Base-by-base conservation (phyloP, 2,113 vertebrate genomes). In the Channa argus region DNA sequence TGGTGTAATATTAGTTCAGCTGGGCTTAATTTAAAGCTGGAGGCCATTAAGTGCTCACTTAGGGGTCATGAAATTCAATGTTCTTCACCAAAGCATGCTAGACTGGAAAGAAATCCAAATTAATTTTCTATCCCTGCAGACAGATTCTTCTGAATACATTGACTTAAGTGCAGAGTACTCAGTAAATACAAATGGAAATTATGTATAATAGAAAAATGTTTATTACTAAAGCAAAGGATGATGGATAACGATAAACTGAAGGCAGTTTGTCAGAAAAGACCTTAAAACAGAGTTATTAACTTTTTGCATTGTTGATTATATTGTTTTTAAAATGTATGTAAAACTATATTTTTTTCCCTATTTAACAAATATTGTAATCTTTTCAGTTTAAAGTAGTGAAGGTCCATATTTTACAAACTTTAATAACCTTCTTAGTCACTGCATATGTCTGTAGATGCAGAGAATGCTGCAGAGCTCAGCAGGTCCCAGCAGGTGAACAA, bases 1-100 rank as follows among this genome's bases (percentile, higher is more conserved):
- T 51, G 49, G 45, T 51, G 39, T 24, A 47, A 47, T 4, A 5
- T 65, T 75, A 61, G 58, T 69, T 65, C 63, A 56, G 36, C 49
- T 12, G 14, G 14, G 54, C 54, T 68, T 67, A 24, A 72, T 86
- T 56, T 55, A 43, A 43, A 73, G 68, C 4, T 0, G 43, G 24
- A 43, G 37, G 47, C 34, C 50, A 46, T 66, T 61, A 65, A 82
- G 71, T 69, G 63, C 49, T 69, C 68, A 50, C 41, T 77, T 44
- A 64, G 50, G 66, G 72, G 33, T 45, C 73, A 58, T 39, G 55
- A 73, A 77, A 80, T 73, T 77, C 64, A 77, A 50, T 67, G 43
- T 59, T 70, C 50, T 5, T 45, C 41, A 60, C 14, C 15, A 10
- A 12, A 54, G 37, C 47, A 24, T 63, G 24, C 34, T 8, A 24